Conservation (phyloP, 1,140 invertebrate species). For the Ips typographus region DNA sequence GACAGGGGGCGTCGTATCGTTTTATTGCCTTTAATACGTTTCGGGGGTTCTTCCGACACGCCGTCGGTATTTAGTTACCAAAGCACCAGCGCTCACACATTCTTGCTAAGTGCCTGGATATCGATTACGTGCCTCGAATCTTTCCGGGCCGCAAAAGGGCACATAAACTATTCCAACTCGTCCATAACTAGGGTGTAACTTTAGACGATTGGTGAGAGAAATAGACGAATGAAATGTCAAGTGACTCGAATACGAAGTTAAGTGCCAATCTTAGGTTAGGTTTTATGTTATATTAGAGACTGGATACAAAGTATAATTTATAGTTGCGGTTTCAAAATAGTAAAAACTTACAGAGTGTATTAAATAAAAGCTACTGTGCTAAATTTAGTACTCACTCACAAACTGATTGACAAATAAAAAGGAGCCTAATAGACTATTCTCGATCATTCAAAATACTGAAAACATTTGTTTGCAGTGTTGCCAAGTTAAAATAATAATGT, state of each 20-base stretch:
- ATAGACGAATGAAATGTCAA: conserved; percentile 19
- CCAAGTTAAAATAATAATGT: no score
- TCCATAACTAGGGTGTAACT: conserved; percentile 21
- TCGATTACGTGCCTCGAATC: conserved; percentile 32
- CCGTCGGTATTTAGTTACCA: conserved; percentile 34
- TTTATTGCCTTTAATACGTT: conserved; percentile 35
- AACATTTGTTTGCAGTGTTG: no score
- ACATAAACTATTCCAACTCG: conserved; percentile 21
- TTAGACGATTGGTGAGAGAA: conserved; percentile 9
- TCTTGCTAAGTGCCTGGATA: conserved; percentile 34
- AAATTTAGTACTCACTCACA: no score
- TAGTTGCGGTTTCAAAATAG: no score
- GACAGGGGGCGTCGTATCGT: background rate
- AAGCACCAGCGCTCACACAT: conserved; percentile 35
- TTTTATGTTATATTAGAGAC: no score
- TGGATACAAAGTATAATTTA: no score
- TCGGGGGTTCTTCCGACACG: conserved; percentile 28
- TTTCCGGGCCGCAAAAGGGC: conserved; percentile 26
- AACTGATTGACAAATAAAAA: no score
- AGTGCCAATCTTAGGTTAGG: no score
- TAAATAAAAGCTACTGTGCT: no score
- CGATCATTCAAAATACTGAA: no score
- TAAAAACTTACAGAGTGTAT: no score
- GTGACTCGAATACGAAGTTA: background rate
- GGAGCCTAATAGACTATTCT: no score